Conservation (phyloP, 64 coral and sea anemone species). For the Cladopsammia gracilis region DNA sequence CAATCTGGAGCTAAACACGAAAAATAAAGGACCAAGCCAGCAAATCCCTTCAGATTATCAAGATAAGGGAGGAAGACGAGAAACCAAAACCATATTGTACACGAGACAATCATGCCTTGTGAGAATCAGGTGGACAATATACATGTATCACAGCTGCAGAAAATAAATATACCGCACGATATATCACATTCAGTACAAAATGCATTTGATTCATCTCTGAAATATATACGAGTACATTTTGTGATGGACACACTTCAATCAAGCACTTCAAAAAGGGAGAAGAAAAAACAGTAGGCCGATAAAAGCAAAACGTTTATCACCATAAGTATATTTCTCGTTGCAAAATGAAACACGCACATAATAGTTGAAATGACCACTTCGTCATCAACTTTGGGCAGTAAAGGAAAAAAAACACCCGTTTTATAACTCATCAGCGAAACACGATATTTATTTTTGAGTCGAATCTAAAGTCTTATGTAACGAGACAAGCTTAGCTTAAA, state of each 20-base stretch:
- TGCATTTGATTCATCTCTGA: neutral
- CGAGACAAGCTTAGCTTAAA: no score
- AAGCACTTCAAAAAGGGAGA: neutral
- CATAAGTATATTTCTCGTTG: no score
- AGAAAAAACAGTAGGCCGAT: no score
- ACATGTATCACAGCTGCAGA: neutral
- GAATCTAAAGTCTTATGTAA: no score
- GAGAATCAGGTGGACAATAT: no score
- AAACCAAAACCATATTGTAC: no score
- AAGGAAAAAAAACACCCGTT: neutral
- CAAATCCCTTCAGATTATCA: neutral
- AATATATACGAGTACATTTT: neutral
- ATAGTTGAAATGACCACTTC: neutral
- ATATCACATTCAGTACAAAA: neutral
- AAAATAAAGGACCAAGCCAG: neutral
- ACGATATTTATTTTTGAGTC: neutral
- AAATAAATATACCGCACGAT: neutral
- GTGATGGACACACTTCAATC: neutral
- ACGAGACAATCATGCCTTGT: no score
- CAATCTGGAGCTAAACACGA: neutral
- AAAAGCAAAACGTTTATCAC: no score
- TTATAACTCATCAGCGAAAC: neutral
- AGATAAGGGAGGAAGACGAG: no score
- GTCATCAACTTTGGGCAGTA: neutral
- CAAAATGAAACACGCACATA: neutral